A percentile compares a stretch with the other conserved stretches of the same genome.
Evolutionary conservation across 2,113 vertebrate species (phyloP).

Genomic region (Crotalus tigris): DNA sequence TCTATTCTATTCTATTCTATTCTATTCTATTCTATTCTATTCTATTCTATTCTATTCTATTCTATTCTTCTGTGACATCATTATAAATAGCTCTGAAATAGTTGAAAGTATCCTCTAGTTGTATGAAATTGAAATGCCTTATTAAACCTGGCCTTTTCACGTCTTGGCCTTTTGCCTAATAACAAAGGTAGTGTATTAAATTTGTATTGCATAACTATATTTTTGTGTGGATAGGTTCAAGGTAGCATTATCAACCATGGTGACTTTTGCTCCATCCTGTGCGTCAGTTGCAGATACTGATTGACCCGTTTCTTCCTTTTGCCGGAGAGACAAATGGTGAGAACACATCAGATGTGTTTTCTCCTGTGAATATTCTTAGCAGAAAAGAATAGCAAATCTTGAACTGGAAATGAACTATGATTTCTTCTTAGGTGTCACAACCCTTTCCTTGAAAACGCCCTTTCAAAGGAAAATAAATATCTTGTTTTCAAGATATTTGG

Average conservation of each 20-base stretch:
- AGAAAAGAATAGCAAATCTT: slow-evolving; percentile 60
- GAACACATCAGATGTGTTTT: slow-evolving; percentile 61
- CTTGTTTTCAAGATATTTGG: neutral
- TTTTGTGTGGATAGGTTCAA: slow-evolving; percentile 61
- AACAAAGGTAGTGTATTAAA: neutral
- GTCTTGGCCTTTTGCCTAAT: neutral
- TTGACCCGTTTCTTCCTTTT: slow-evolving; percentile 66
- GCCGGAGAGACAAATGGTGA: slow-evolving; percentile 62
- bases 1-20: neutral
- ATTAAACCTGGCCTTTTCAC: neutral
- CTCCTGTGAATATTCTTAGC: slow-evolving; percentile 52
- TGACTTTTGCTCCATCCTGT: slow-evolving; percentile 60
- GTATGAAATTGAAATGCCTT: neutral
- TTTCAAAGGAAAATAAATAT: slow-evolving; percentile 41
- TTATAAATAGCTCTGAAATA: neutral
- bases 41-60: neutral
- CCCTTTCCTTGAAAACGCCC: slow-evolving; percentile 50
- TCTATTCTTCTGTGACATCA: neutral
- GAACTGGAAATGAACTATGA: slow-evolving; percentile 54
- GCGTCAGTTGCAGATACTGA: slow-evolving; percentile 61
- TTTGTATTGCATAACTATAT: slow-evolving; percentile 33
- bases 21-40: neutral
- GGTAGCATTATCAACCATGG: slow-evolving; percentile 58
- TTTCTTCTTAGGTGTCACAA: slow-evolving; percentile 37
- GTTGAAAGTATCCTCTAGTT: neutral